Conservation (phyloP, 1,140 invertebrate species). For the Bathynomus jamesi region DNA sequence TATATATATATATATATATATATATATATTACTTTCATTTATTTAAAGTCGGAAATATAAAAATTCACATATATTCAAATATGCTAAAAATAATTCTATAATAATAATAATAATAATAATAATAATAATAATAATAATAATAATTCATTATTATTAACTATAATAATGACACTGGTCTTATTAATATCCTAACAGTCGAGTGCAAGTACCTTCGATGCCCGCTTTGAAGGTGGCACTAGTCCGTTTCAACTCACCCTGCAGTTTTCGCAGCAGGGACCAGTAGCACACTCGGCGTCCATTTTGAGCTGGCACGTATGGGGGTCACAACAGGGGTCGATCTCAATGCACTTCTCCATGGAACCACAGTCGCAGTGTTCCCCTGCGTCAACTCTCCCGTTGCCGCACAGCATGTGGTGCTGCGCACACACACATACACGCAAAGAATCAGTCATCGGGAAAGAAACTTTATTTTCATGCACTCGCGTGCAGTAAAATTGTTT, state of each 20-base stretch:
- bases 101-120: not conserved
- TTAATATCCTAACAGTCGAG: too few species aligned
- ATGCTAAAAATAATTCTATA: too few species aligned
- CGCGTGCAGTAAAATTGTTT: too few species aligned
- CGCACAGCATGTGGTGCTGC: slow-evolving; percentile 62
- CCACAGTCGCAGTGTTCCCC: slow-evolving; percentile 93
- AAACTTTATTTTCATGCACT: too few species aligned
- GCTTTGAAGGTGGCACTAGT: too few species aligned
- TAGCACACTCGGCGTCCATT: slow-evolving; percentile 82
- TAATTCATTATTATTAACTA: not conserved
- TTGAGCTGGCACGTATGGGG: slow-evolving; percentile 87
- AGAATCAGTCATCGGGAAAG: too few species aligned
- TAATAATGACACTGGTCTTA: too few species aligned
- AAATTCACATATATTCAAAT: too few species aligned
- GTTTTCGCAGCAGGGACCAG: slow-evolving; percentile 81
- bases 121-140: not conserved
- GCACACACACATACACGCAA: too few species aligned
- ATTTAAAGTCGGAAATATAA: too few species aligned
- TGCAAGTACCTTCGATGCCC: too few species aligned
- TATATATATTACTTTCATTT: not conserved
- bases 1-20: not conserved
- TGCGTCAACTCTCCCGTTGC: slow-evolving; percentile 86
- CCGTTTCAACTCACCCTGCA: slow-evolving; percentile 72
- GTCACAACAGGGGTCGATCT: slow-evolving; percentile 86
- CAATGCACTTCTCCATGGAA: slow-evolving; percentile 71